Conservation (phyloP, 1,140 invertebrate genomes). For the Halotydeus destructor region DNA sequence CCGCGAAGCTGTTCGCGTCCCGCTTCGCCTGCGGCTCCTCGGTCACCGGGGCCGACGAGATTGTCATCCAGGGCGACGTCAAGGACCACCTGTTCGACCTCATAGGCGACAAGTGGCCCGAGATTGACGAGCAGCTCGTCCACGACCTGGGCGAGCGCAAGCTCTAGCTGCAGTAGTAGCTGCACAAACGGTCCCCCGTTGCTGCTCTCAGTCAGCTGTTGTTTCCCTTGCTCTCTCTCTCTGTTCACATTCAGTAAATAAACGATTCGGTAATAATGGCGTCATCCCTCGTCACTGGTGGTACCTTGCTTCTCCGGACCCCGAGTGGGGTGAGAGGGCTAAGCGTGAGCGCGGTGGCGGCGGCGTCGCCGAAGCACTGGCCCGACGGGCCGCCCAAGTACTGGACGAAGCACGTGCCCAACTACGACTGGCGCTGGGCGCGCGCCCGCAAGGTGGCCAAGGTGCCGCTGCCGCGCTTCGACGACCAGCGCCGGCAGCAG, state of each 20-base stretch:
- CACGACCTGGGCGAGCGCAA: constrained; percentile 35
- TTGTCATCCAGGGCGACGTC: constrained; percentile 94
- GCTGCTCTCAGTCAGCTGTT: no score
- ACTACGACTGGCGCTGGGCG: constrained; percentile 5
- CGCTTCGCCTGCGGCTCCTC: constrained; percentile 97
- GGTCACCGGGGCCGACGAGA: constrained; percentile 94
- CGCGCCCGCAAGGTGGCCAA: constrained; percentile 24
- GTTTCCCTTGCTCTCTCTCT: no score
- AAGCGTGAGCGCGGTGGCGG: no score
- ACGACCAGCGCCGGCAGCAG: constrained; percentile 24
- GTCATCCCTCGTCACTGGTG: no score
- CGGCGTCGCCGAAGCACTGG: no score
- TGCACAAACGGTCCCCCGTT: constrained; percentile 10
- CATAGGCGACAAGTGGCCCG: constrained; percentile 90
- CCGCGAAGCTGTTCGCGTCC: constrained; percentile 89
- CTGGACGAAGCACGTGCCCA: constrained; percentile 6
- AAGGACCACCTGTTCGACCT: constrained; percentile 94
- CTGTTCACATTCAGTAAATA: no score
- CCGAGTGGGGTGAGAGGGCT: no score
- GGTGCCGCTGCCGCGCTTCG: constrained; percentile 43
- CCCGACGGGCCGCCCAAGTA: not conserved
- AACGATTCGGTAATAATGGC: no score
- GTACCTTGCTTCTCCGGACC: no score
- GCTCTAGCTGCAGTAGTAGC: no score
- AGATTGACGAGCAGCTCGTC: constrained; percentile 38